These are phyloP conservation scores for Thamnaconus septentrionalis DNA, from an alignment of 2,113 vertebrate genomes.

Conservation along the genomic window DNA sequence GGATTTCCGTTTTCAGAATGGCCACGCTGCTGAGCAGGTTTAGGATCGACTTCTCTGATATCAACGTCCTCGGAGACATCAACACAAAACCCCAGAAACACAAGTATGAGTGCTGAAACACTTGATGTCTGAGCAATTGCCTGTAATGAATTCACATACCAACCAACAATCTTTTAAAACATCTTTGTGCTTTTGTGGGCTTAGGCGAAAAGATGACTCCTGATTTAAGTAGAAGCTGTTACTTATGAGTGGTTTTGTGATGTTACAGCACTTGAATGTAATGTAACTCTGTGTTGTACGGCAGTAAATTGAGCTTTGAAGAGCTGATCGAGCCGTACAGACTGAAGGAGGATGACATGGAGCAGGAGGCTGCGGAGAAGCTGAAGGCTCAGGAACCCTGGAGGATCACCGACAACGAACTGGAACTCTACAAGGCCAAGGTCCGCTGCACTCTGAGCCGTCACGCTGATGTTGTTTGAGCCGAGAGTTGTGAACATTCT, in stretches of 20 bases:
- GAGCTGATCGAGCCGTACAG: constrained; percentile 94
- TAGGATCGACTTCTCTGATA: constrained; percentile 96
- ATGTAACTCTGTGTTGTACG: not conserved
- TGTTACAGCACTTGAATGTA: not conserved
- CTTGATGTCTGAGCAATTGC: no score
- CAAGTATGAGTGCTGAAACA: constrained; percentile 76
- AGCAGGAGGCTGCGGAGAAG: constrained; percentile 91
- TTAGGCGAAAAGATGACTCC: no score
- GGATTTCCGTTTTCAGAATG: constrained; percentile 79
- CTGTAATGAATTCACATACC: no score
- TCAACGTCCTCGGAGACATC: constrained; percentile 95
- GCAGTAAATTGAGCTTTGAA: constrained; percentile 88
- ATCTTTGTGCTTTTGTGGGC: no score
- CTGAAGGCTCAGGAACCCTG: constrained; percentile 95
- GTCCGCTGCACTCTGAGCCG: constrained; percentile 56
- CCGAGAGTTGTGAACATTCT: not conserved
- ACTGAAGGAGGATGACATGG: constrained; percentile 96
- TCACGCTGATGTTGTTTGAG: not conserved
- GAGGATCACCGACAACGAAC: constrained; percentile 96
- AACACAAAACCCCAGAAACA: constrained; percentile 97
- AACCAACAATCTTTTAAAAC: no score
- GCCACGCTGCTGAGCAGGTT: constrained; percentile 96
- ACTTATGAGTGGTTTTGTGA: not conserved
- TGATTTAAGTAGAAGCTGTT: no score
- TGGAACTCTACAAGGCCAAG: constrained; percentile 96